Percentiles rank a stretch among this genome's conserved stretches.
These are phyloP conservation scores for Gymnothorax reevesii DNA, from an alignment of 2,797 vertebrate species.

Conservation along the genomic window DNA sequence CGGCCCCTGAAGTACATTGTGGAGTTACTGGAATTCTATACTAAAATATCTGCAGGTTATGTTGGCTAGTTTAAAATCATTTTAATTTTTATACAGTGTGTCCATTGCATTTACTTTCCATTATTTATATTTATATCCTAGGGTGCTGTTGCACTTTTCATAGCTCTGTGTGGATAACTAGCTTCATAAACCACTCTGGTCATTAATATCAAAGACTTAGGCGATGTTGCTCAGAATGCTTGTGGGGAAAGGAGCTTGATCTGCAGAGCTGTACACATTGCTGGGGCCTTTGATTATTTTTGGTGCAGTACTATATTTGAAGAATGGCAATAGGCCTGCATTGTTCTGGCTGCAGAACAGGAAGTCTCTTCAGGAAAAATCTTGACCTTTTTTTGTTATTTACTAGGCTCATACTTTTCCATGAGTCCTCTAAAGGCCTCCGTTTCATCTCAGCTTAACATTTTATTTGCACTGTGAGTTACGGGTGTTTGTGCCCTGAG, in stretches of 20 bases:
- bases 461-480: background rate
- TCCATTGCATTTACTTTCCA: background rate
- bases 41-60: background rate
- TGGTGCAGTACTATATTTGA: constrained; percentile 55
- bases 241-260: constrained; percentile 36
- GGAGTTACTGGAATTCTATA: background rate
- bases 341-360: constrained; percentile 74
- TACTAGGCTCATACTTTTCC: constrained; percentile 35
- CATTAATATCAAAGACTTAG: background rate
- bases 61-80: background rate
- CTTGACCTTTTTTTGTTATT: constrained; percentile 47
- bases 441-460: constrained; percentile 1
- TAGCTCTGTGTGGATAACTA: background rate
- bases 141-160: background rate
- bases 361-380: constrained; percentile 74
- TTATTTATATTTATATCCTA: background rate
- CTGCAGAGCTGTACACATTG: constrained; percentile 64
- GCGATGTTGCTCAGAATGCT: constrained; percentile 27
- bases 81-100: background rate
- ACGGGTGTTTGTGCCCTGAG: no score
- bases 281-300: constrained; percentile 50
- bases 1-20: background rate
- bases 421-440: background rate
- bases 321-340: constrained; percentile 59
- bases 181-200: background rate